phyloP scores from a whole-genome alignment of 2,797 vertebrate genomes.

The Octomys mimax region DNA sequence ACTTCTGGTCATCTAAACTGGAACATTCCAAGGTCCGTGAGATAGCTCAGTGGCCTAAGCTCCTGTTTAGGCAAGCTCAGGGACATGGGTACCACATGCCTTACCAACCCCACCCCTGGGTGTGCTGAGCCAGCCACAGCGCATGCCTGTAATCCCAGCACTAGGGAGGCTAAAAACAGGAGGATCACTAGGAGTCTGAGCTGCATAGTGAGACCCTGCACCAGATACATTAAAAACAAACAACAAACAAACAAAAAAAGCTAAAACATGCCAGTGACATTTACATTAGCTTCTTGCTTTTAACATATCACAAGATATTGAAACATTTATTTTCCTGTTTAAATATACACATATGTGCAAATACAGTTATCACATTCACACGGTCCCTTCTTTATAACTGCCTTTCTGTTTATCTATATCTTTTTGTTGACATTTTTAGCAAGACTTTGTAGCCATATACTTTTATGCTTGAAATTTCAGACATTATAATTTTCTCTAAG shows the following conservation, averaged over 20 bases:
- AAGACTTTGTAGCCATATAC: neutral
- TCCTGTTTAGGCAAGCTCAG: no score
- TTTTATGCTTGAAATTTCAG: neutral
- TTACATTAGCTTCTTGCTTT: neutral
- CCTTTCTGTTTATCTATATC: neutral
- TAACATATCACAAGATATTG: neutral
- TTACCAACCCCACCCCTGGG: no score
- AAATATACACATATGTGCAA: neutral
- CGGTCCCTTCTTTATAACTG: neutral
- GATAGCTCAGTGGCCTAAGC: no score
- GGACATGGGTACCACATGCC: no score
- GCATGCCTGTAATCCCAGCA: no score
- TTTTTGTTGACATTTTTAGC: neutral
- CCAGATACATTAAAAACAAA: no score
- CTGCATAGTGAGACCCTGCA: no score
- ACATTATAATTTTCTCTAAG: neutral
- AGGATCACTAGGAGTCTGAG: no score
- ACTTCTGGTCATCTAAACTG: neutral
- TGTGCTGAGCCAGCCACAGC: no score
- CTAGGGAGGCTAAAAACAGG: no score
- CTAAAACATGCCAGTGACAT: neutral
- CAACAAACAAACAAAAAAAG: no score
- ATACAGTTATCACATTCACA: neutral
- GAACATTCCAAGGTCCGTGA: neutral
- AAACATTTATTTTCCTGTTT: neutral